Base-by-base conservation (phyloP, 2,113 vertebrate species). In the Lagopus leucura region DNA sequence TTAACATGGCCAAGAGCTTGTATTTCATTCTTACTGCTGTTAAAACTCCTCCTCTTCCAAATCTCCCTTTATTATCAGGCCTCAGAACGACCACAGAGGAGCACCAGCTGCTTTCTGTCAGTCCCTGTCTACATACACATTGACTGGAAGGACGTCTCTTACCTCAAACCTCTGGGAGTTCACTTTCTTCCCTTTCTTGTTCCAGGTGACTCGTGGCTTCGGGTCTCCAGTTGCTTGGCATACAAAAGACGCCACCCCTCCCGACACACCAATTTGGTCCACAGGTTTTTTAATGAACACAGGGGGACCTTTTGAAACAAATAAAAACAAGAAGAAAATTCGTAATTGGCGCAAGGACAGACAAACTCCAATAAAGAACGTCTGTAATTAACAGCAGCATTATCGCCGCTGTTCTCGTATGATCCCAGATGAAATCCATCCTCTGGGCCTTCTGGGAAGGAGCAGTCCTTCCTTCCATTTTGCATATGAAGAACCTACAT, bases 111-210 rank as follows among this genome's bases (percentile, higher is more conserved):
- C 69, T 91, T 67, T 92, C 66, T 72, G 76, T 75, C 90, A 54
- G n/a, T 6, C 85, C 70, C 74, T 65, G 79, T 54, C 66, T 58
- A 61, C 18, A 13, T 0, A 13, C 27, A 20, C 47, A 38, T 5
- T 8, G 6, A n/a, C 38, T 36, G 55, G 24, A 5, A 81, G 85
- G 65, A 13, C 36, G 22, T 6, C 24, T 55, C 97, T 97, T 86
- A 99, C 99, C 99, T 99, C 99, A 19, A 99, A 99, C 63, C 99
- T 98, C 96, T 99, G 99, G 0, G 99, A 99, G 96, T 99, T 99
- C 92, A 99, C 99, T 89, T 99, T 99, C 96, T 99, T 99, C 76
- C 99, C 99, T 86, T 99, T 99, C 97, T 99, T 99, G 97, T 99
- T 99, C 99, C 99, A 99, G 91, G 98, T 99, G 73, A 99, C 99